Conservation (phyloP, 2,888 invertebrate species). For the Eristalis tenax region DNA sequence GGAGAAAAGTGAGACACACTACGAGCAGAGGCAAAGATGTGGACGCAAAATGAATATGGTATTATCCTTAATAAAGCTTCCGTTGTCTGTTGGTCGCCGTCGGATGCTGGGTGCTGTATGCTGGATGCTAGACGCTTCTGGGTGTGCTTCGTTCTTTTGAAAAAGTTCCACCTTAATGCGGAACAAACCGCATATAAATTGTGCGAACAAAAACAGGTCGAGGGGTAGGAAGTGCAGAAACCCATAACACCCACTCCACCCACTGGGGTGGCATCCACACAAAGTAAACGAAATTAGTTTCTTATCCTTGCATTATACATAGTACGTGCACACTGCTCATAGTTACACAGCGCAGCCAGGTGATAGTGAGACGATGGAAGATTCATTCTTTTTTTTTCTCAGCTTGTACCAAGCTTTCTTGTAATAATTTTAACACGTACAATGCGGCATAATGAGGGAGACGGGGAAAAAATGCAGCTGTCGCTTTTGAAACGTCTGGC, state of each 20-base stretch:
- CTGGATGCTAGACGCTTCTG: neutral
- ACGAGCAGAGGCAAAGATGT: neutral
- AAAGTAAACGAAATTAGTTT: slow-evolving; percentile 57
- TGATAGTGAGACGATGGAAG: neutral
- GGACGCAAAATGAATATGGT: slow-evolving; percentile 61
- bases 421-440: slow-evolving; percentile 54
- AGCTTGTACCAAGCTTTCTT: slow-evolving; percentile 9
- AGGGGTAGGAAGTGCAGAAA: neutral
- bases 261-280: neutral
- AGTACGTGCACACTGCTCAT: slow-evolving; percentile 50
- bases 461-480: slow-evolving; percentile 22
- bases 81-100: slow-evolving; percentile 13
- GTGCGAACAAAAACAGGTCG: neutral
- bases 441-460: slow-evolving; percentile 40
- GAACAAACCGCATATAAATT: slow-evolving; percentile 49
- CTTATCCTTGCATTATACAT: slow-evolving; percentile 64
- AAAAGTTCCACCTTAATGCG: neutral
- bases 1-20: neutral
- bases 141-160: neutral
- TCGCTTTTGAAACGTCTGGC: slow-evolving; percentile 4
- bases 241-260: neutral
- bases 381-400: neutral
- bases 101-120: neutral
- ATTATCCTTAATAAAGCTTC: slow-evolving; percentile 66
- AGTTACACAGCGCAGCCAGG: slow-evolving; percentile 14